These are phyloP conservation scores for Nixonia krombeini DNA, from an alignment of 1,140 invertebrate genomes.

Conservation along the genomic window DNA sequence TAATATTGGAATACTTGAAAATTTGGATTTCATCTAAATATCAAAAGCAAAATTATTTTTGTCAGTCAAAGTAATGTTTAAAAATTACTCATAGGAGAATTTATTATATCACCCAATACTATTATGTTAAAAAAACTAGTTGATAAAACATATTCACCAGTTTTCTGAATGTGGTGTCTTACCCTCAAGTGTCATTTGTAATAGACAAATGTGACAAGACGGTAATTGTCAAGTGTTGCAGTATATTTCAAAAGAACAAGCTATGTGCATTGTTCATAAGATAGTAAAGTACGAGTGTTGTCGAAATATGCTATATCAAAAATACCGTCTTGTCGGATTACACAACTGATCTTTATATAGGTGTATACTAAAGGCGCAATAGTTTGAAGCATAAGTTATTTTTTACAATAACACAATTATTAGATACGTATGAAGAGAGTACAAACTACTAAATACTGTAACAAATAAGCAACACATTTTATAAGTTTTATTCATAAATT, in stretches of 20 bases:
- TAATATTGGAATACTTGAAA: too few species aligned
- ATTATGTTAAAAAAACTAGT: not conserved
- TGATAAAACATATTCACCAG: not conserved
- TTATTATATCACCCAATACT: too few species aligned
- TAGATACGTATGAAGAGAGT: too few species aligned
- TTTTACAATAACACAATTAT: not conserved
- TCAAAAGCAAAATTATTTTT: too few species aligned
- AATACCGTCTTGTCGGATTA: slow-evolving; percentile 29
- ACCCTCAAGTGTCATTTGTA: not conserved
- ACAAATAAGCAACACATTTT: too few species aligned
- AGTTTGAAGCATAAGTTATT: slow-evolving; percentile 39
- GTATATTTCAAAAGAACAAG: not conserved
- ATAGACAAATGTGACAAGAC: not conserved
- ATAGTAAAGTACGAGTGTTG: not conserved
- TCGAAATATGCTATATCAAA: slow-evolving; percentile 25
- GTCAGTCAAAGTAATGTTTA: too few species aligned
- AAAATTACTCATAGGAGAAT: too few species aligned
- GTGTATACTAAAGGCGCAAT: slow-evolving; percentile 6
- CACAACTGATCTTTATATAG: slow-evolving; percentile 36
- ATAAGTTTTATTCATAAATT: too few species aligned
- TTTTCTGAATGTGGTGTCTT: not conserved
- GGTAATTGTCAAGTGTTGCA: not conserved
- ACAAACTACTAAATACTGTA: too few species aligned
- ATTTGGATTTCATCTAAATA: too few species aligned
- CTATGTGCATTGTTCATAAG: not conserved